phyloP scores from a whole-genome alignment of 2,113 vertebrate species.

The Oryzias curvinotus region DNA sequence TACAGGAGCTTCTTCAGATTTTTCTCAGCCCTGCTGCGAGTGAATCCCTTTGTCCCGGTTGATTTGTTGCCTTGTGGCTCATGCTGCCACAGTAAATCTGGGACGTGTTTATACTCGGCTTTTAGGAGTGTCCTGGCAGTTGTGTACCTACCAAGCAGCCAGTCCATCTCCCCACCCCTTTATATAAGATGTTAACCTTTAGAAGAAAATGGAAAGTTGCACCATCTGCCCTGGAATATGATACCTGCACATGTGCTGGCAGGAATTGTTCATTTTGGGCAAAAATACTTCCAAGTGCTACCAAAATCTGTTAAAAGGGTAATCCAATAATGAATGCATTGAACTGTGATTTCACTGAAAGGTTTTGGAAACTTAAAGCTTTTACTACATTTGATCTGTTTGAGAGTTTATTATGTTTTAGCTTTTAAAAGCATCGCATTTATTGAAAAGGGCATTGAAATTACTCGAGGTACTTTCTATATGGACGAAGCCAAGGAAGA shows the following conservation, averaged over 20 bases:
- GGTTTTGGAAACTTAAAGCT: background rate
- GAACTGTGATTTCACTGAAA: slow-evolving; percentile 25
- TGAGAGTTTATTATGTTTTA: background rate
- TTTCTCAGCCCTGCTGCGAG: slow-evolving; percentile 23
- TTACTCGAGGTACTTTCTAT: no score
- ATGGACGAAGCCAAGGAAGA: no score
- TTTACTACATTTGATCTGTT: slow-evolving; percentile 9
- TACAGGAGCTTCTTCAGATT: slow-evolving; percentile 25
- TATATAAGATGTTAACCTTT: slow-evolving; percentile 38
- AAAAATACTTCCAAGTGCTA: slow-evolving; percentile 28
- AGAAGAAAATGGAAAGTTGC: slow-evolving; percentile 11
- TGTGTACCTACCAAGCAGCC: slow-evolving; percentile 33
- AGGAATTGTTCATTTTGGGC: slow-evolving; percentile 29
- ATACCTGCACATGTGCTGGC: slow-evolving; percentile 34
- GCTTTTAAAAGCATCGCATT: background rate
- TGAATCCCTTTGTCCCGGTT: slow-evolving; percentile 52
- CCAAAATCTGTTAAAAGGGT: slow-evolving; percentile 30
- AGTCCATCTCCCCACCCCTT: slow-evolving; percentile 45
- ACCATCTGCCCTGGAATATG: slow-evolving; percentile 25
- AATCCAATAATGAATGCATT: slow-evolving; percentile 12
- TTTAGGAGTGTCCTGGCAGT: slow-evolving; percentile 52
- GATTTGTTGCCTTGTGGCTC: slow-evolving; percentile 60
- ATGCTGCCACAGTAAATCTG: slow-evolving; percentile 59
- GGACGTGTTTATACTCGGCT: slow-evolving; percentile 61
- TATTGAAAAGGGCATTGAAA: no score